Conservation (phyloP, 2,113 vertebrate species). For the Pionites leucogaster region DNA sequence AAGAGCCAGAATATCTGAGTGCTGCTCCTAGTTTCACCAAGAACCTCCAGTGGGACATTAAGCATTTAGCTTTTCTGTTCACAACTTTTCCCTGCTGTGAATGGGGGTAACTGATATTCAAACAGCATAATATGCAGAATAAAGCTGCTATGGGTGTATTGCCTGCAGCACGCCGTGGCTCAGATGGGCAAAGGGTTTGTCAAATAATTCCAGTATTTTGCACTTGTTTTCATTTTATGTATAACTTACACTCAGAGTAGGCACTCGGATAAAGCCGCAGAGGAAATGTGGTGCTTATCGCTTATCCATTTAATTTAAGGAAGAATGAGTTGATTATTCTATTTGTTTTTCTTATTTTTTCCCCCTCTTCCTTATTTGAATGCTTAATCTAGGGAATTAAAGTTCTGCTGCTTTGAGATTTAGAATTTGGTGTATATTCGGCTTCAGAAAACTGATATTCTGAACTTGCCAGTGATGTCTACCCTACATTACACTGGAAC, state of each 20-base stretch:
- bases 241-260: background rate
- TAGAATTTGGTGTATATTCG: background rate
- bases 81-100: background rate
- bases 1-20: slow-evolving; percentile 46
- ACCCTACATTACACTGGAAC: background rate
- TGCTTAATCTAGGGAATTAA: background rate
- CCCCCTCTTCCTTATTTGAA: background rate
- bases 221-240: background rate
- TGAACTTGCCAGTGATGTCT: background rate
- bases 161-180: background rate
- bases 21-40: slow-evolving; percentile 8
- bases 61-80: slow-evolving; percentile 38
- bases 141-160: background rate
- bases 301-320: background rate
- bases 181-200: background rate
- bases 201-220: background rate
- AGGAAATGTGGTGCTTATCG: background rate
- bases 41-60: slow-evolving; percentile 5
- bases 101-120: background rate
- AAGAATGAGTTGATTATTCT: background rate
- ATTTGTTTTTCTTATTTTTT: background rate
- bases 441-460: background rate
- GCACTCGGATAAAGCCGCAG: background rate
- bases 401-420: background rate
- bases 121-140: background rate